A percentile compares a stretch with the other conserved stretches of the same genome.
Conservation (phyloP, 1,140 invertebrate genomes). For the Psilanteris sp. region DNA sequence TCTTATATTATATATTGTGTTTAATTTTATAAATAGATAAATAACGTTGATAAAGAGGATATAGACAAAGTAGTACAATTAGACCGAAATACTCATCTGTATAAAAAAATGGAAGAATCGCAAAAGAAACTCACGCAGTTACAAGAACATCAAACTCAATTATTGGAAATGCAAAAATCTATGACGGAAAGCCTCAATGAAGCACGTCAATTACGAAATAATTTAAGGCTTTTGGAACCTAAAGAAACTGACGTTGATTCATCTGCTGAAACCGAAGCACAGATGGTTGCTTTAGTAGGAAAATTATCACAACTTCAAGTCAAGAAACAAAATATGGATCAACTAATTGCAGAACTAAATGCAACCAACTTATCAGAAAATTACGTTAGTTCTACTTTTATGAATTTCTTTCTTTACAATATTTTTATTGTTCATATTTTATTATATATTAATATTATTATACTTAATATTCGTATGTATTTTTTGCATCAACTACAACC, state of each 20-base stretch:
- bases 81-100: constrained; percentile 65
- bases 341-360: constrained; percentile 75
- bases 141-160: constrained; percentile 74
- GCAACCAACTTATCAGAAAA: constrained; percentile 63
- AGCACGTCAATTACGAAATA: constrained; percentile 72
- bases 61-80: constrained; percentile 60
- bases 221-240: constrained; percentile 63
- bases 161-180: constrained; percentile 72
- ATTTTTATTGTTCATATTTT: no score
- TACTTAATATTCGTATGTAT: no score
- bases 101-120: constrained; percentile 75
- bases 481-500: no score
- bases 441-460: no score
- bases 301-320: constrained; percentile 75
- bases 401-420: neutral
- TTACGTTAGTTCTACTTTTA: constrained; percentile 40
- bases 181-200: constrained; percentile 73
- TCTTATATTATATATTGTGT: no score
- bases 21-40: constrained; percentile 67
- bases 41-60: constrained; percentile 62
- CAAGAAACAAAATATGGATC: constrained; percentile 78
- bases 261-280: constrained; percentile 44
- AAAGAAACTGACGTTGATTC: constrained; percentile 4
- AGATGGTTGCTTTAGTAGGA: constrained; percentile 68
- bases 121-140: constrained; percentile 73